A percentile compares a stretch with the other conserved stretches of the same genome.
Evolutionary conservation across 1,140 invertebrate genomes (phyloP).

Genomic region (Holotrichia oblita): DNA sequence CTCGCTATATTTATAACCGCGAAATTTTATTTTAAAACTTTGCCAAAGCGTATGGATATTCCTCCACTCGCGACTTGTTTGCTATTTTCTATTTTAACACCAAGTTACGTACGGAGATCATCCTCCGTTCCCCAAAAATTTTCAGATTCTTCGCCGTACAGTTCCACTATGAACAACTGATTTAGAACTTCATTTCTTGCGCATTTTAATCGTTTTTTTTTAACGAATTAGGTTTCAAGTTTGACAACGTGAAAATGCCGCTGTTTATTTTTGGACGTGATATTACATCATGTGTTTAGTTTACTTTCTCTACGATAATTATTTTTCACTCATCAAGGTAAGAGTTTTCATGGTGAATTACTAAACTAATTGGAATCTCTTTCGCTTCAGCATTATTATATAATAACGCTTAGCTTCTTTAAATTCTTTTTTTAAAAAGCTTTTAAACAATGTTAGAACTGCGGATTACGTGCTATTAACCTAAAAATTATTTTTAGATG

Average conservation of each 20-base stretch:
- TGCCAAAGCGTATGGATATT: slow-evolving; percentile 27
- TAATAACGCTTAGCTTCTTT: background rate
- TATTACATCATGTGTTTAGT: slow-evolving; percentile 1
- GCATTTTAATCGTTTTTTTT: slow-evolving; percentile 17
- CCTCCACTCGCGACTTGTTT: background rate
- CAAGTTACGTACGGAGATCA: slow-evolving; percentile 23
- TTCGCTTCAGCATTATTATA: background rate
- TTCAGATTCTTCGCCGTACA: background rate
- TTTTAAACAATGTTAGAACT: background rate
- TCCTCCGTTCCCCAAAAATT: slow-evolving; percentile 9
- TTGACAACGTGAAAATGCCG: background rate
- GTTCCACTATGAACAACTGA: background rate
- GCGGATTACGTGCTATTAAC: background rate
- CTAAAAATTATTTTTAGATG: slow-evolving; percentile 21
- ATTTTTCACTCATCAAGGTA: slow-evolving; percentile 4
- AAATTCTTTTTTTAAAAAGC: slow-evolving; percentile 1
- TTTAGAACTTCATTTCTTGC: background rate
- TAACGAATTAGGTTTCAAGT: slow-evolving; percentile 8
- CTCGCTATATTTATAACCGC: slow-evolving; percentile 29
- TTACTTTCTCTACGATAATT: slow-evolving; percentile 9
- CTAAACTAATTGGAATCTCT: background rate
- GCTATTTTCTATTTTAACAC: slow-evolving; percentile 32
- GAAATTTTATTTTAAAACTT: slow-evolving; percentile 35
- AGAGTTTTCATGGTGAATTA: background rate
- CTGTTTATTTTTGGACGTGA: background rate